phyloP scores from a whole-genome alignment of 2,888 invertebrate species.

The Morpho deidamia region DNA sequence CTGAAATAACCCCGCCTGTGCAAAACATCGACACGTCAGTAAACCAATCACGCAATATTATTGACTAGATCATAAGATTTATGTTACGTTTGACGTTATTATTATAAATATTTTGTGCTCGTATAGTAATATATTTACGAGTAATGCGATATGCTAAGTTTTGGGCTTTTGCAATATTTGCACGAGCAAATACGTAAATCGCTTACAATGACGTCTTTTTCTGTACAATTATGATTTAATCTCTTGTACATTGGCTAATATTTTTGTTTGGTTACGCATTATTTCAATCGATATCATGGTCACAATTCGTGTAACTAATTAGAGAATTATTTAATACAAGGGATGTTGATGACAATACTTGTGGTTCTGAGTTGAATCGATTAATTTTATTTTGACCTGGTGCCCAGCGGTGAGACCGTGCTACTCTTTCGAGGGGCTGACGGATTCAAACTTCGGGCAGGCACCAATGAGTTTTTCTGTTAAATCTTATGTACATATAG shows the following conservation, averaged over 20 bases:
- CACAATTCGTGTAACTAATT: too few species aligned
- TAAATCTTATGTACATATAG: too few species aligned
- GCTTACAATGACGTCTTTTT: slow-evolving; percentile 15
- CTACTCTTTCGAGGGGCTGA: too few species aligned
- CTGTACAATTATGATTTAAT: slow-evolving; percentile 2
- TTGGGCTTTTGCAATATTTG: slow-evolving; percentile 6
- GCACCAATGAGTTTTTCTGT: too few species aligned
- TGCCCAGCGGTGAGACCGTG: too few species aligned
- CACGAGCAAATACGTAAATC: slow-evolving; percentile 5
- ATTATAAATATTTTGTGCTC: neutral
- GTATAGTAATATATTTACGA: neutral
- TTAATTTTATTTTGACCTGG: too few species aligned
- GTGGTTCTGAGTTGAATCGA: neutral
- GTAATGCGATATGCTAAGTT: slow-evolving; percentile 3
- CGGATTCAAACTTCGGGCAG: too few species aligned
- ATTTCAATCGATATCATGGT: too few species aligned
- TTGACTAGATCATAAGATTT: slow-evolving; percentile 14
- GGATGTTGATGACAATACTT: neutral
- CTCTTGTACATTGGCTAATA: neutral
- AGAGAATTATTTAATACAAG: too few species aligned
- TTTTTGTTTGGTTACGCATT: neutral
- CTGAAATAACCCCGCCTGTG: slow-evolving; percentile 19
- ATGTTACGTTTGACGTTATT: slow-evolving; percentile 21
- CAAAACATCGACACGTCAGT: slow-evolving; percentile 16
- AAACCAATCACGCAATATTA: slow-evolving; percentile 13